These are phyloP conservation scores for Luffia ferchaultella DNA, from an alignment of 2,888 invertebrate species.

Conservation along the genomic window DNA sequence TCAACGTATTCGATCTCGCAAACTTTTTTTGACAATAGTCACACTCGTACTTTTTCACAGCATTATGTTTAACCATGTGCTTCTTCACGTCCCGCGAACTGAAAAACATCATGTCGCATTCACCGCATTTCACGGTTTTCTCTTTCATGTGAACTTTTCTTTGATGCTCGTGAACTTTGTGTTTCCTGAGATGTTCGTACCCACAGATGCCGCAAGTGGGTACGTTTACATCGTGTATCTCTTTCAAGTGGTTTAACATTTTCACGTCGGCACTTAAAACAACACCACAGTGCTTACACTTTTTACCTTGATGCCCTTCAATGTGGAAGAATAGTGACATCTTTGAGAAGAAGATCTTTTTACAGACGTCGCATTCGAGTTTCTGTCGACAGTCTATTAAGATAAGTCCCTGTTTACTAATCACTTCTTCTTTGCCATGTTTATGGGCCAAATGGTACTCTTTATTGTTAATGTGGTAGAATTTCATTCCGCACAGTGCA, in stretches of 20 bases:
- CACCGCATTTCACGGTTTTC: not conserved
- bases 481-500: not conserved
- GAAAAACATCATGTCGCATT: conserved; percentile 1
- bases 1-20: conserved; percentile 12
- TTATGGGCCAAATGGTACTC: not conserved
- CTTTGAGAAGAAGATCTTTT: not conserved
- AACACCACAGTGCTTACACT: not conserved
- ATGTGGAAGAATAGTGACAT: not conserved
- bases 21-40: conserved; percentile 26
- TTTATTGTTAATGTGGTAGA: not conserved
- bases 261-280: not conserved
- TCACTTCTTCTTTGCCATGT: not conserved
- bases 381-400: not conserved
- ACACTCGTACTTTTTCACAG: conserved; percentile 22
- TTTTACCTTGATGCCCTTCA: not conserved
- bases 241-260: not conserved
- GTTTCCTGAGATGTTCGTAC: conserved; percentile 13
- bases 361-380: not conserved
- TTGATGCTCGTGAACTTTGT: conserved; percentile 19
- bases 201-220: conserved; percentile 24
- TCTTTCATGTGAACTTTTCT: conserved; percentile 14
- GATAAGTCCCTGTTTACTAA: not conserved
- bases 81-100: not conserved
- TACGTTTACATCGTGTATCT: conserved; percentile 20
- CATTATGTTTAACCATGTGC: conserved; percentile 18